Evolutionary conservation across 2,113 vertebrate species (phyloP).

Genomic region (Diadophis punctatus): DNA sequence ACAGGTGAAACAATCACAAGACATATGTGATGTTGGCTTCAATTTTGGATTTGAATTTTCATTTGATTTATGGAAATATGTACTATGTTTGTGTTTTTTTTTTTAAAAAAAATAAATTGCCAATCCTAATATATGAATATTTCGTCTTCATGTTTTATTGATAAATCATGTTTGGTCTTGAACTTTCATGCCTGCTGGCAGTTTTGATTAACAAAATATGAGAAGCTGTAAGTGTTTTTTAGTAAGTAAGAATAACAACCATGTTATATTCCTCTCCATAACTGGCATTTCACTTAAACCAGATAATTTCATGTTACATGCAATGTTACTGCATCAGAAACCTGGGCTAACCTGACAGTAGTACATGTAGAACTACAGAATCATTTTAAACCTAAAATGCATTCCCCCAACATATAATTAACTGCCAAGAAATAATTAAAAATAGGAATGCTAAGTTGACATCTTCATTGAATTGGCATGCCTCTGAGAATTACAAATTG

Average conservation of each 20-base stretch:
- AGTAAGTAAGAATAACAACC: not conserved
- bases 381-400: not conserved
- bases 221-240: not conserved
- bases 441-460: not conserved
- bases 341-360: not conserved
- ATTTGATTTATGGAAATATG: not conserved
- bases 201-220: not conserved
- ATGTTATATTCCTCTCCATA: not conserved
- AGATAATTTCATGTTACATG: not conserved
- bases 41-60: not conserved
- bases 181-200: not conserved
- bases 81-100: not conserved
- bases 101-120: not conserved
- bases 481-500: not conserved
- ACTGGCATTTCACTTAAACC: not conserved
- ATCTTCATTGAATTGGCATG: not conserved
- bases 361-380: not conserved
- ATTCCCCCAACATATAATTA: not conserved
- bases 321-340: not conserved
- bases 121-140: not conserved
- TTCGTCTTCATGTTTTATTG: not conserved
- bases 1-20: constrained; percentile 64
- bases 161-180: not conserved
- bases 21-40: not conserved
- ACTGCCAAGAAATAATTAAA: not conserved